Conservation (phyloP, 1,140 invertebrate genomes). For the Eurosta solidaginis region DNA sequence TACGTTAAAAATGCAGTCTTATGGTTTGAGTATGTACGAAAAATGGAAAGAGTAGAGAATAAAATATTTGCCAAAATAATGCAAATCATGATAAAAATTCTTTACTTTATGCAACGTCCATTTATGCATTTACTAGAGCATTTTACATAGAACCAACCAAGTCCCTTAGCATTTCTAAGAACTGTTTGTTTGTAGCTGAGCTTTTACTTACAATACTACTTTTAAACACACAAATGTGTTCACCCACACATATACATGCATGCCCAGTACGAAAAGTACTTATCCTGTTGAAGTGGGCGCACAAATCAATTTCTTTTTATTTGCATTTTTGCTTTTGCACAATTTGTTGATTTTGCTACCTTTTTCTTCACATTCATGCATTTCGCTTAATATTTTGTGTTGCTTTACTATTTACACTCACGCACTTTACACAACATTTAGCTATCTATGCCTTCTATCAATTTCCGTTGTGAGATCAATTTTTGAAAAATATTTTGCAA, state of each 20-base stretch:
- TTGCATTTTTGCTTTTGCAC: not conserved
- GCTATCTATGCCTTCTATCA: slow-evolving; percentile 18
- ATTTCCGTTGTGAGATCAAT: slow-evolving; percentile 48
- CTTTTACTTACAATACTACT: not conserved
- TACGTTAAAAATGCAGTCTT: not conserved
- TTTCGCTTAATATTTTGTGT: not conserved
- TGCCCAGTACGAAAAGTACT: too few species aligned
- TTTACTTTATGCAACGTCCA: not conserved
- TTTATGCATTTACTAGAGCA: not conserved
- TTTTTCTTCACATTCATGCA: not conserved
- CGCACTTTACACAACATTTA: not conserved
- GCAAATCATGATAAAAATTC: slow-evolving; percentile 28
- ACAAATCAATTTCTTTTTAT: slow-evolving; percentile 30
- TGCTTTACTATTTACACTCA: not conserved
- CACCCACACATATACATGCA: not conserved
- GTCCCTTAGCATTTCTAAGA: not conserved
- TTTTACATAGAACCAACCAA: not conserved
- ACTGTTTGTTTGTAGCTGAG: not conserved
- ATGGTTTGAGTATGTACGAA: too few species aligned
- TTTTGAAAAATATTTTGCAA: slow-evolving; percentile 55
- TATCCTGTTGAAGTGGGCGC: too few species aligned
- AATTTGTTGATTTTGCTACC: not conserved
- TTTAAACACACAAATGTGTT: not conserved
- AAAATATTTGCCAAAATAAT: not conserved
- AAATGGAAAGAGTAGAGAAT: not conserved